Base-by-base conservation (phyloP, 2,797 vertebrate genomes). In the Podarcis lilfordi region DNA sequence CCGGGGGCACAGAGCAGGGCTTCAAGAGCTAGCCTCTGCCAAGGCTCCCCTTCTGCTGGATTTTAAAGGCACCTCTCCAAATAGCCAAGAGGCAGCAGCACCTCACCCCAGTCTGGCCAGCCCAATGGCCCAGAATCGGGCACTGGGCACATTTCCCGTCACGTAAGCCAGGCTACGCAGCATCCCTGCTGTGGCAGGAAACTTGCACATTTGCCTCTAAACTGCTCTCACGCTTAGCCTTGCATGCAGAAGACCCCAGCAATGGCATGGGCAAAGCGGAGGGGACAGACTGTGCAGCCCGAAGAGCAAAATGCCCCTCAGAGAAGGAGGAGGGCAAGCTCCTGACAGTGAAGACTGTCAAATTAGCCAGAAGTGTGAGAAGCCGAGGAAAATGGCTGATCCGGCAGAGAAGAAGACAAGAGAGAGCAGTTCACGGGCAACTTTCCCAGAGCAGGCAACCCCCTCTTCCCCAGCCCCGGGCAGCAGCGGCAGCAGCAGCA, bases 321-420 rank as follows among this genome's bases (percentile, higher is more conserved):
- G 6, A 25, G 32, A 0, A 5, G 40, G 80, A 25, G 32, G 2
- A 5, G 40, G 71, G 0, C 66, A 19, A 45, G 35, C 21, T 8
- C 32, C 59, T 3, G 2, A 23, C 13, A 76, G 37, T 23, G 17
- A 37, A 21, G 32, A 4, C 43, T 21, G 27, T 19, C 64, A 55
- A 27, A 13, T 29, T n/a, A 21, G 68, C 66, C 4, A 8, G 0
- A 2, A 83, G 82, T 7, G 5, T 1, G 10, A 13, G 11, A 4
- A 50, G 88, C 13, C 9, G 66, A 82, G 3, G 87, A 19, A 81
- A n/a, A 84, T 74, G 59, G 86, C 43, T 71, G 3, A 72, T 35
- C 0, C 0, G 11, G 23, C 1, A 2, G 69, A 0, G 8, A 80
- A 82, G 76, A 0, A 0, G 11, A 6, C n/a, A 10, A 50, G 21